Base-by-base conservation (phyloP, 2,797 vertebrate genomes). In the Intellagama lesueurii region DNA sequence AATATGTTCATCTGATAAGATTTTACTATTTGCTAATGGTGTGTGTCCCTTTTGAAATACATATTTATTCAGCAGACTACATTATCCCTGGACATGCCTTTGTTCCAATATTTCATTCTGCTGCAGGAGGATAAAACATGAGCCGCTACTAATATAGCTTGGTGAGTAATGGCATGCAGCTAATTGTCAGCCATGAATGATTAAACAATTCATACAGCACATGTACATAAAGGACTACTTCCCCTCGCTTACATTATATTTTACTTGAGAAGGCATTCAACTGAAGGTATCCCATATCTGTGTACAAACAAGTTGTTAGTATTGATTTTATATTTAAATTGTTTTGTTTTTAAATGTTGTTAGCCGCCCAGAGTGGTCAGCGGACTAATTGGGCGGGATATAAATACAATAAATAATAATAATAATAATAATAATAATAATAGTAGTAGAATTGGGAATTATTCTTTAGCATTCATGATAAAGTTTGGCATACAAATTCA, bases 101-200 rank as follows among this genome's bases (percentile, higher is more conserved):
- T 85, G 40, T 81, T 90, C 70, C 2, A 22, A 76, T 83, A 79
- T 89, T 95, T 93, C 91, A 47, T 90, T 78, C 82, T 90, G 90
- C 81, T 87, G 70, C n/a, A 89, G 83, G 87, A 95, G 49, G 91
- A 82, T 91, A 94, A 92, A 95, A 93, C 73, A 92, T 91, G 86
- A 91, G 89, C 91, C 95, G 91, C 92, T 92, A 81, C 91, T 96
- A 95, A 96, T 92, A 93, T 91, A 95, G 92, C 93, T 93, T 90
- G 32, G 90, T 96, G 94, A 95, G 94, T 94, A 94, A 95, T 94
- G 92, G 93, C 84, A 91, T 88, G 92, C 91, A 89, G 88, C 91
- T 94, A 93, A 94, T 94, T 94, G 94, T 93, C 90, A 91, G 91
- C 92, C 92, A 93, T 94, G 93, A 95, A 92, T 93, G 94, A 95